phyloP scores from a whole-genome alignment of 2,113 vertebrate genomes.

The Acanthisitta chloris region DNA sequence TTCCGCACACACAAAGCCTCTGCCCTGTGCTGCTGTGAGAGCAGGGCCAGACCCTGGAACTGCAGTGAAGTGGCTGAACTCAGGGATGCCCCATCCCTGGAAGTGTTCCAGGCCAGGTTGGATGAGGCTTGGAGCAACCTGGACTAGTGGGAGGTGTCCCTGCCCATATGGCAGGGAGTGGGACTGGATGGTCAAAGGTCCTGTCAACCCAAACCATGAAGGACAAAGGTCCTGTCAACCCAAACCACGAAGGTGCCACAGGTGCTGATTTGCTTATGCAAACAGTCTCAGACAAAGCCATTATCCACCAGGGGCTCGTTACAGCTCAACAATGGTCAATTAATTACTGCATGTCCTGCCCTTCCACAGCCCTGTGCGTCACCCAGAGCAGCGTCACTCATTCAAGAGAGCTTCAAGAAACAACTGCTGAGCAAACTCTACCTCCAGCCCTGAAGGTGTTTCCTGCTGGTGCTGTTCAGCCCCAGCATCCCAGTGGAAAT shows the following conservation, averaged over 20 bases:
- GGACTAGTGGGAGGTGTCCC: background rate
- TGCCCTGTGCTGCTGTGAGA: too few species aligned
- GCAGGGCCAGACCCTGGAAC: background rate
- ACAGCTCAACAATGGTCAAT: background rate
- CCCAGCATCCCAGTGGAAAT: background rate
- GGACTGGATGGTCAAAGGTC: too few species aligned
- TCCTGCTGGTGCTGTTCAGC: background rate
- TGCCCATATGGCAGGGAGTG: background rate
- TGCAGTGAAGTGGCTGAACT: background rate
- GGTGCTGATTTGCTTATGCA: fast-evolving
- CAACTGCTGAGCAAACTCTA: background rate
- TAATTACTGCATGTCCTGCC: background rate
- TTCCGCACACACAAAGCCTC: background rate
- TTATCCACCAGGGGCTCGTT: background rate
- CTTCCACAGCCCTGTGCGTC: background rate
- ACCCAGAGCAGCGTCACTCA: background rate
- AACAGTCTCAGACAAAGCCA: background rate
- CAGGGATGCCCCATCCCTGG: background rate
- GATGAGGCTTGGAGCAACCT: background rate
- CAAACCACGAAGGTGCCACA: fast-evolving
- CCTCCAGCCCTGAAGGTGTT: background rate
- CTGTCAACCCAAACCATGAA: fast-evolving
- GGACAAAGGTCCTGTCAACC: too few species aligned
- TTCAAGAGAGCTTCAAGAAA: background rate
- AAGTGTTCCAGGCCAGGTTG: background rate